These are phyloP conservation scores for Heptranchias perlo DNA, from an alignment of 2,113 vertebrate genomes.

Conservation along the genomic window DNA sequence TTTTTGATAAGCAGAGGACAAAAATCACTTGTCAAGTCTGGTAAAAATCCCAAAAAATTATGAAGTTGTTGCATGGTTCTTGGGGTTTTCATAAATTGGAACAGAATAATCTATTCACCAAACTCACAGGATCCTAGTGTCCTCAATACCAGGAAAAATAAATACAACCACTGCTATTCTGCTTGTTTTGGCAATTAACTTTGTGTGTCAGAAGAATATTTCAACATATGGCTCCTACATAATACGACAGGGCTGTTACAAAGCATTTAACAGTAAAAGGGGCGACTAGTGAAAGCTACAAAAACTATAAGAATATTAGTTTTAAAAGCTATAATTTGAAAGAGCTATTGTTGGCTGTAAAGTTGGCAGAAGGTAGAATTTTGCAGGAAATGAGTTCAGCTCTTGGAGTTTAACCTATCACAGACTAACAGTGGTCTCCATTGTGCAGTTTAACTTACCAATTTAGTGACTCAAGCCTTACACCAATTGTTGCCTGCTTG, in stretches of 20 bases:
- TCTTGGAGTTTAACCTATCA: conserved; percentile 28
- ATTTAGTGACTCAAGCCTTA: conserved; percentile 27
- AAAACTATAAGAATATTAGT: background rate
- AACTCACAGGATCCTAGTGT: background rate
- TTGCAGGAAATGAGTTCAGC: conserved; percentile 32
- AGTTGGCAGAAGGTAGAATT: conserved; percentile 30
- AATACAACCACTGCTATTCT: background rate
- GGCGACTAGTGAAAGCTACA: conserved; percentile 2
- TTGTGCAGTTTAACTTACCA: conserved; percentile 18
- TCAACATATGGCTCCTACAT: background rate
- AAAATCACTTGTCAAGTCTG: background rate
- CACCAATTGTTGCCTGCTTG: conserved; percentile 20
- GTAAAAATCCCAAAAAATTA: conserved; percentile 2
- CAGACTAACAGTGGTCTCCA: conserved; percentile 28
- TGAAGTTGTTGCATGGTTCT: background rate
- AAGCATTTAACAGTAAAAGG: background rate
- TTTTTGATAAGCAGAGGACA: background rate
- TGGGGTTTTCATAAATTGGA: background rate
- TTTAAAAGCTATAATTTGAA: conserved; percentile 32
- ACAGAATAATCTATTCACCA: conserved; percentile 25
- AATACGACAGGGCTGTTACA: background rate
- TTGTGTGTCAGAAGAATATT: conserved; percentile 10
- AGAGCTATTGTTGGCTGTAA: conserved; percentile 19
- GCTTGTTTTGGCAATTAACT: conserved; percentile 10
- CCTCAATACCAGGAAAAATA: background rate